Percentiles rank a stretch among this genome's conserved stretches.
Evolutionary conservation across 1,140 invertebrate species (phyloP).

Genomic region (Lordiphosa collinella): DNA sequence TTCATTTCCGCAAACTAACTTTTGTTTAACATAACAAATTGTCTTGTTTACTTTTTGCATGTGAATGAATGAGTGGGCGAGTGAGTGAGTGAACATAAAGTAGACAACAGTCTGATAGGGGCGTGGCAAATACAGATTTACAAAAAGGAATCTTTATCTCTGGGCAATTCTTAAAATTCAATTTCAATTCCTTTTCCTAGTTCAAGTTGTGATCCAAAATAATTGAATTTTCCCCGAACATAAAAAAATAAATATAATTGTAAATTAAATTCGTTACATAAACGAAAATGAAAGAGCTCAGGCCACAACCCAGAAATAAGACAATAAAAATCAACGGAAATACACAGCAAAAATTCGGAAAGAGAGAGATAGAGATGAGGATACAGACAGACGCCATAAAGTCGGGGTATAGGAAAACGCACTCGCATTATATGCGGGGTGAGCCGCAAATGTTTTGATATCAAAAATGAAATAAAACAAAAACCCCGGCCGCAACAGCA

Average conservation of each 20-base stretch:
- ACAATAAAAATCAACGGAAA: conserved; percentile 71
- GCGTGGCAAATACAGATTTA: conserved; percentile 31
- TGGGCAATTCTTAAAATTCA: conserved; percentile 29
- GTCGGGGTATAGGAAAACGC: conserved; percentile 4
- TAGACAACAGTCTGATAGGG: conserved; percentile 4
- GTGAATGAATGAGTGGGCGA: neutral
- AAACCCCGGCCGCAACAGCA: conserved; percentile 60
- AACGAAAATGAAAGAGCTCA: conserved; percentile 48
- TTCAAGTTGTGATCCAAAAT: conserved; percentile 36
- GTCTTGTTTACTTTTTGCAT: conserved; percentile 70
- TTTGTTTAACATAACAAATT: conserved; percentile 77
- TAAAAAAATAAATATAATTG: conserved; percentile 65
- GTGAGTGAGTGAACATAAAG: conserved; percentile 50
- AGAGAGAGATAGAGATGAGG: conserved; percentile 13
- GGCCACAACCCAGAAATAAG: conserved; percentile 38
- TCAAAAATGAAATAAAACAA: conserved; percentile 78
- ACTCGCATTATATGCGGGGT: conserved; percentile 33
- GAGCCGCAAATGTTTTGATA: conserved; percentile 71
- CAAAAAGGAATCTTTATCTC: conserved; percentile 19
- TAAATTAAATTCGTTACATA: conserved; percentile 70
- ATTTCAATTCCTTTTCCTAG: conserved; percentile 49
- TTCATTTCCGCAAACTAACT: conserved; percentile 77
- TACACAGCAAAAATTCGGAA: conserved; percentile 15
- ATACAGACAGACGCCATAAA: conserved; percentile 46
- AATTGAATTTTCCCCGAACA: conserved; percentile 50